Evolutionary conservation across 2,113 vertebrate genomes (phyloP).

Genomic region (Rhea americana): DNA sequence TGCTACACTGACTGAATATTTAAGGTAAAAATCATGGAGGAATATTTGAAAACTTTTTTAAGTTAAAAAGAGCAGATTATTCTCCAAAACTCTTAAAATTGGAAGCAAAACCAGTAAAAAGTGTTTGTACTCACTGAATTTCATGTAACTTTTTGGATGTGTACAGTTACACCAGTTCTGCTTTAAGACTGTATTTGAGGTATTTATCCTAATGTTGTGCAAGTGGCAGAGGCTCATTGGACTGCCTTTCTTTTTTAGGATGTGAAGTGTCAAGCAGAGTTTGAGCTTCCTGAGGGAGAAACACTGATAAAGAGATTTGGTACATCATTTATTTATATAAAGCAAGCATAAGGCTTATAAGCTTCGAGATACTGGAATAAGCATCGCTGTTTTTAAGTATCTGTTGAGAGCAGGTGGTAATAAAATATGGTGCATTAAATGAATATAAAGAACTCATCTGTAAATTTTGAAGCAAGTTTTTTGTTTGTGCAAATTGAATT

Average conservation of each 20-base stretch:
- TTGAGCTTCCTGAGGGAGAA: background rate
- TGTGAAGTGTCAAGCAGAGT: background rate
- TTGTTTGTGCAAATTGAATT: background rate
- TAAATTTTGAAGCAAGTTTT: background rate
- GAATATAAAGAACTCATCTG: background rate
- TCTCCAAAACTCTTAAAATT: background rate
- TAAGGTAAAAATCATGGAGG: background rate
- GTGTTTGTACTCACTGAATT: background rate
- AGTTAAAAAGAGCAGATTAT: background rate
- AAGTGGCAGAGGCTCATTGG: background rate
- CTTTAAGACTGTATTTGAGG: background rate
- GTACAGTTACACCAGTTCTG: background rate
- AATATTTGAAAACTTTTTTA: too few species aligned
- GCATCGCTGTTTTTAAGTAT: background rate
- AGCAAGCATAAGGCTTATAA: background rate
- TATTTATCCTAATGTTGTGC: background rate
- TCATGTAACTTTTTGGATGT: background rate
- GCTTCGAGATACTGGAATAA: background rate
- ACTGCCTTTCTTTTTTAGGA: background rate
- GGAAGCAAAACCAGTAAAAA: background rate
- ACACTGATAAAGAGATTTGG: background rate
- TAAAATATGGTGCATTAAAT: accelerated
- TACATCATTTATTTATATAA: background rate
- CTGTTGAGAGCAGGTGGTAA: background rate
- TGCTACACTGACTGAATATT: background rate